A percentile compares a stretch with the other conserved stretches of the same genome.
phyloP scores from a whole-genome alignment of 1,140 invertebrate genomes.

The Drosophila erecta region DNA sequence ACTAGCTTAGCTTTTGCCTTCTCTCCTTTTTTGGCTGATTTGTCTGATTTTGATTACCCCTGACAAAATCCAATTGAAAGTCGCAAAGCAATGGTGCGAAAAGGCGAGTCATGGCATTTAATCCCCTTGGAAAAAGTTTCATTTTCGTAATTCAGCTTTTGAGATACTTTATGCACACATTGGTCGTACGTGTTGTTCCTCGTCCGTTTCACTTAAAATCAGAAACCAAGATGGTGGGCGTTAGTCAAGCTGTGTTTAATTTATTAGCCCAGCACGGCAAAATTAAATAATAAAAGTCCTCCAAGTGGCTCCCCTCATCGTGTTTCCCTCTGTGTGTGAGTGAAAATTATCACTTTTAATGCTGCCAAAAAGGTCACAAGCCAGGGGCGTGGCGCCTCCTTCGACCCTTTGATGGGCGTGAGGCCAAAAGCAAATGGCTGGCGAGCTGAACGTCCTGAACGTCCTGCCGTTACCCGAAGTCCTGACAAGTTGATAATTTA shows the following conservation, averaged over 20 bases:
- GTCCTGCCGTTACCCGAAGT: background rate
- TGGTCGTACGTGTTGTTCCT: constrained; percentile 49
- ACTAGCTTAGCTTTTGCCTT: constrained; percentile 47
- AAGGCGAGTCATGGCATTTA: constrained; percentile 56
- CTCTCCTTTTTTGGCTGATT: constrained; percentile 53
- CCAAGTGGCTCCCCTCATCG: constrained; percentile 48
- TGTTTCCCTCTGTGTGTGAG: constrained; percentile 26
- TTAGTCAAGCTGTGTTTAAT: constrained; percentile 63
- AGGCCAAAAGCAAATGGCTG: constrained; percentile 44
- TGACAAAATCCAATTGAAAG: constrained; percentile 72
- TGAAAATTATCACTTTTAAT: constrained; percentile 79
- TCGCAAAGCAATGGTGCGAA: constrained; percentile 39
- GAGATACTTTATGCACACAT: constrained; percentile 48
- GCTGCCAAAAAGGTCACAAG: constrained; percentile 79
- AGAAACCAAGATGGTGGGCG: constrained; percentile 22
- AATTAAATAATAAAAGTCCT: constrained; percentile 81
- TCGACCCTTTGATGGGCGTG: constrained; percentile 46
- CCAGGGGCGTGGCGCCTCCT: constrained; percentile 13
- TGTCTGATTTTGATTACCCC: constrained; percentile 75
- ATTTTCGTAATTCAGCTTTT: constrained; percentile 22
- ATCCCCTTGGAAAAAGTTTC: constrained; percentile 57
- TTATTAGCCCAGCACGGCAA: constrained; percentile 65
- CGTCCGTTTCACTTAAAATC: constrained; percentile 42
- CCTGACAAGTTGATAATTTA: constrained; percentile 64
- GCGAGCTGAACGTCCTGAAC: constrained; percentile 9